Conservation (phyloP, 2,888 invertebrate species). For the Camponotus fellah region DNA sequence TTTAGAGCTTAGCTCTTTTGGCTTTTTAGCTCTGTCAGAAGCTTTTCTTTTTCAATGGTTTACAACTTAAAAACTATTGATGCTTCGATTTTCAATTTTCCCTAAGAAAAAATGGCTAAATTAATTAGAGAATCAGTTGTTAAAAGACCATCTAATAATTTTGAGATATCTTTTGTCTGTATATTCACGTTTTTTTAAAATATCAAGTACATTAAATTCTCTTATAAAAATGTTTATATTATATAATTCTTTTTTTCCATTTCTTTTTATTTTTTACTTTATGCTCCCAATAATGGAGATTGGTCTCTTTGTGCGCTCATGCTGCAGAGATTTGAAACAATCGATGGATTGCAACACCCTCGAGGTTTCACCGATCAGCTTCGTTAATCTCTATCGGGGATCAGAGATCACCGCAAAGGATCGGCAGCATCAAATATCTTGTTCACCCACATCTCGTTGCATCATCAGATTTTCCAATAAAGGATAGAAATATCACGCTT, state of each 20-base stretch:
- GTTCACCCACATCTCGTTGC: conserved; percentile 11
- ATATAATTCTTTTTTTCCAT: not conserved
- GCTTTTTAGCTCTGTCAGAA: too few species aligned
- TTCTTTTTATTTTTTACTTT: not conserved
- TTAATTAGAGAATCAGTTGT: not conserved
- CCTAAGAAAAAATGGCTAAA: not conserved
- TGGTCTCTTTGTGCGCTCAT: not conserved
- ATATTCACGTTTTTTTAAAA: not conserved
- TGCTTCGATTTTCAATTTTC: not conserved
- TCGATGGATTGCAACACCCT: conserved; percentile 25
- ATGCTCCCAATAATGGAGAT: not conserved
- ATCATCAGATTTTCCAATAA: conserved; percentile 20
- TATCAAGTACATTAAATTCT: not conserved
- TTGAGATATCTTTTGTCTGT: not conserved
- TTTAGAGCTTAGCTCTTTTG: not conserved
- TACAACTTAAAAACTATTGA: not conserved
- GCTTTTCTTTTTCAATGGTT: not conserved
- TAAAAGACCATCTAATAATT: not conserved
- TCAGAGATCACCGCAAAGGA: conserved; percentile 12
- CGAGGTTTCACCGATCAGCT: conserved; percentile 16
- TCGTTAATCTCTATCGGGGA: conserved; percentile 32
- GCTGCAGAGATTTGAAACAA: conserved; percentile 7
- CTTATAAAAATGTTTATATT: not conserved
- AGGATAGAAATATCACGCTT: conserved; percentile 3
- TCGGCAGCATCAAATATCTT: conserved; percentile 19